These are phyloP conservation scores for Phalacrocorax aristotelis DNA, from an alignment of 2,113 vertebrate genomes.

Conservation along the genomic window DNA sequence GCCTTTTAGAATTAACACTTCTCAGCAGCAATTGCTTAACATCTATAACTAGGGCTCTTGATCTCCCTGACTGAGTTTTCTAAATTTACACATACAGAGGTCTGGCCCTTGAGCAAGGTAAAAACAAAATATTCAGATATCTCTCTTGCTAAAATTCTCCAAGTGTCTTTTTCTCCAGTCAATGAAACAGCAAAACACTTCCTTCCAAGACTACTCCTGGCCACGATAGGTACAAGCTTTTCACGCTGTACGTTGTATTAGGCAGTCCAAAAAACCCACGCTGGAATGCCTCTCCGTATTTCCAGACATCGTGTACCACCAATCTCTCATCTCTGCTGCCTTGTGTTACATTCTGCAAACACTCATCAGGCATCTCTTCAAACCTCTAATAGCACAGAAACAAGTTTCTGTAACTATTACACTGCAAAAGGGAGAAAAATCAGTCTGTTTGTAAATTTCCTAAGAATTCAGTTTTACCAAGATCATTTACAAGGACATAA, in stretches of 20 bases:
- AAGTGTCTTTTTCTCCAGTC: not conserved
- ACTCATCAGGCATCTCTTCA: not conserved
- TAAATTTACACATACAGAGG: not conserved
- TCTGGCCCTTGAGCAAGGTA: not conserved
- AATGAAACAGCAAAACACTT: not conserved
- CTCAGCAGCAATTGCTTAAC: not conserved
- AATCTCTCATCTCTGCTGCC: not conserved
- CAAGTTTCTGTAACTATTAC: not conserved
- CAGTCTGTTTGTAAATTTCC: not conserved
- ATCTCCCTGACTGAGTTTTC: not conserved
- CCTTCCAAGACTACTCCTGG: not conserved
- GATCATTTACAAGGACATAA: not conserved
- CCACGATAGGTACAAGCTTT: accelerated
- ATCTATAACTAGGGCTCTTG: not conserved
- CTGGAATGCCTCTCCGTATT: not conserved
- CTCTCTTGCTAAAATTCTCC: not conserved
- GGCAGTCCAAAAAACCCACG: not conserved
- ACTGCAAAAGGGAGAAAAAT: not conserved
- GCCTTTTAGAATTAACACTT: not conserved
- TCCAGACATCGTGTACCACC: not conserved
- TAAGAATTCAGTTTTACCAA: not conserved
- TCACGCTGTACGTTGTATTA: not conserved
- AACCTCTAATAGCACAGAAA: not conserved
- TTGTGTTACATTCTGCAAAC: not conserved
- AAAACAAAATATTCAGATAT: not conserved